Evolutionary conservation across 2,113 vertebrate species (phyloP), one percentile per base, ranked within the genome.

Genomic region (Hucho hucho): DNA sequence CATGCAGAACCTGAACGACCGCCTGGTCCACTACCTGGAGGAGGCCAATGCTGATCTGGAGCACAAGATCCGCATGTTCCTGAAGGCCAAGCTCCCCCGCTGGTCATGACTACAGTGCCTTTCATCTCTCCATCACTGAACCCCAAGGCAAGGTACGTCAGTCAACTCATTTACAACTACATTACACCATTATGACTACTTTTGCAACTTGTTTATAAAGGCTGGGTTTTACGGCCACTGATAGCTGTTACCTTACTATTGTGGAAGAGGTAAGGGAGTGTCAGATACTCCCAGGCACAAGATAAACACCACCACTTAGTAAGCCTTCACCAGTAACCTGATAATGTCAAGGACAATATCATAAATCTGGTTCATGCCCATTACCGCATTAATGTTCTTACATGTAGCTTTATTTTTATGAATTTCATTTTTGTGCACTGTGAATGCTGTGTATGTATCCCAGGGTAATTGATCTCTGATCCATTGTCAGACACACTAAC

Each of bases 1-100:
- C 77, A 91, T 94, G 93, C 91, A 92, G 85, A 92, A 92, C 83
- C 88, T 94, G 61, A 94, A 94, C 47, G 90, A 93, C 81, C 91
- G 92, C 0, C 83, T 94, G 81, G 93, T 94, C n/a, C 87, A 71
- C 70, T 64, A 16, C 53, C 86, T 94, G 87, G 93, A 94, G 78
- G 66, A n/a, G 1, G 86, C 91, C 86, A 94, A 94, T 16, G 75
- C 72, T 0, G 89, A 92, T 0, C 86, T 94, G 81, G 93, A 94
- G 88, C 74, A 74, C 79, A 92, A 90, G 88, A 94, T 94, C 85
- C 68, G 82, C 0, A 67, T 87, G 75, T 92, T 90, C 82, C 72
- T 94, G 69, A 92, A 91, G 6, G 78, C 5, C 53, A 92, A 82
- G 80, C 14, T 22, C 66, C 11, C 87, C 86, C 0, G 68, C 64